Percentiles rank a stretch among this genome's conserved stretches.
phyloP scores from a whole-genome alignment of 2,113 vertebrate species.

The Chionis minor region DNA sequence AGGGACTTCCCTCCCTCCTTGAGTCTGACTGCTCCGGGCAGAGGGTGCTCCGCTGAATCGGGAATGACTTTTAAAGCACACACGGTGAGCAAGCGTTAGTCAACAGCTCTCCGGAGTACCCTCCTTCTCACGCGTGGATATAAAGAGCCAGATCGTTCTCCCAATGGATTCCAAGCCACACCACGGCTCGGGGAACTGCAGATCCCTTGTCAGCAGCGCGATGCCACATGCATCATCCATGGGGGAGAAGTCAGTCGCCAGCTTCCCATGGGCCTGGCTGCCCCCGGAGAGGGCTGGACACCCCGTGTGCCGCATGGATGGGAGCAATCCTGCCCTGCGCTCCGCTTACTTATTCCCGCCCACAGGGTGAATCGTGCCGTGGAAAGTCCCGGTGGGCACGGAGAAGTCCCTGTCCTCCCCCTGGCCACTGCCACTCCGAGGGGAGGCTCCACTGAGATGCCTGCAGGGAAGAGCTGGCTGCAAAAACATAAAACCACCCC shows the following conservation, averaged over 20 bases:
- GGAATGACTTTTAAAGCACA: not conserved
- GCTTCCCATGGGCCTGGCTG: not conserved
- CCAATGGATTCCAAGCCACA: not conserved
- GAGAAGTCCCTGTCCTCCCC: not conserved
- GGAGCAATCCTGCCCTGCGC: not conserved
- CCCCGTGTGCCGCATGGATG: rapidly evolving
- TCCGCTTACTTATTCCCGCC: not conserved
- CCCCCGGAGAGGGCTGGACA: not conserved
- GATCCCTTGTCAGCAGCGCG: rapidly evolving
- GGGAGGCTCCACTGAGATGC: rapidly evolving
- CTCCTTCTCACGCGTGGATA: rapidly evolving
- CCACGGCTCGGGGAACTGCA: not conserved
- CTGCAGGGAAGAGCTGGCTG: not conserved
- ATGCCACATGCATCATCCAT: rapidly evolving
- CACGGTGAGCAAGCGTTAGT: not conserved
- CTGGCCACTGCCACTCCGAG: not conserved
- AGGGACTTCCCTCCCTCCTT: not conserved
- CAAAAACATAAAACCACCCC: not conserved
- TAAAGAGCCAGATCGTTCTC: not conserved
- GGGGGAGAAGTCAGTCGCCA: not conserved
- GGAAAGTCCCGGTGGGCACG: not conserved
- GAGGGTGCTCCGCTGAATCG: not conserved
- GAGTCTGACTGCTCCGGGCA: not conserved
- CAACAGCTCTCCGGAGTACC: constrained; percentile 16
- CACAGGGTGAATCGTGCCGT: rapidly evolving